A percentile compares a stretch with the other conserved stretches of the same genome.
Conservation (phyloP, 2,888 invertebrate species). For the Meandrusa payeni region DNA sequence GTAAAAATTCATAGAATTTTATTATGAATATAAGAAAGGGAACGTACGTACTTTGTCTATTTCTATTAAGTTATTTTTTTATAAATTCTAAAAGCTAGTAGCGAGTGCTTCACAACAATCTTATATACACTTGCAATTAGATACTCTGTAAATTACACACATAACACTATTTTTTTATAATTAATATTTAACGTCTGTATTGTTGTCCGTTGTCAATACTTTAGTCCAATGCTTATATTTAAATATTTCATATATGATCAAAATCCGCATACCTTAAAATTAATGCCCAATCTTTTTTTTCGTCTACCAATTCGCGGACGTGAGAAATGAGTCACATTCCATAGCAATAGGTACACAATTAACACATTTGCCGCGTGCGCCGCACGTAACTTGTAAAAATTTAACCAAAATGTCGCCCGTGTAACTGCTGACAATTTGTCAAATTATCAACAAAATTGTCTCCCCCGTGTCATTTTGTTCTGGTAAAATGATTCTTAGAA, state of each 20-base stretch:
- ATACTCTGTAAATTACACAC: no score
- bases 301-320: constrained; percentile 10
- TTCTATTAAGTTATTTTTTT: no score
- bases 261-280: constrained; percentile 11
- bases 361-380: constrained; percentile 21
- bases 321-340: constrained; percentile 12
- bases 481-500: constrained; percentile 16
- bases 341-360: constrained; percentile 16
- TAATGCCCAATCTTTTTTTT: constrained; percentile 8
- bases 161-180: no score
- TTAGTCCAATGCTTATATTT: no score
- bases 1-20: no score
- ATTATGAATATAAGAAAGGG: no score
- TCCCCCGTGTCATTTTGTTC: constrained; percentile 24
- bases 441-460: constrained; percentile 34
- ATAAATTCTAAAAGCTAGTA: no score
- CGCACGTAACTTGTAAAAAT: constrained; percentile 17
- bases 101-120: no score
- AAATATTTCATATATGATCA: no score
- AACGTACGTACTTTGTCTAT: neutral
- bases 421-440: constrained; percentile 27
- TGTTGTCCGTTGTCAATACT: no score
- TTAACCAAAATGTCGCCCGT: constrained; percentile 21
- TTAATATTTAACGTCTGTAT: no score
- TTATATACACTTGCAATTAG: no score